phyloP scores from a whole-genome alignment of 2,888 invertebrate genomes.

The Rhagonycha fulva region DNA sequence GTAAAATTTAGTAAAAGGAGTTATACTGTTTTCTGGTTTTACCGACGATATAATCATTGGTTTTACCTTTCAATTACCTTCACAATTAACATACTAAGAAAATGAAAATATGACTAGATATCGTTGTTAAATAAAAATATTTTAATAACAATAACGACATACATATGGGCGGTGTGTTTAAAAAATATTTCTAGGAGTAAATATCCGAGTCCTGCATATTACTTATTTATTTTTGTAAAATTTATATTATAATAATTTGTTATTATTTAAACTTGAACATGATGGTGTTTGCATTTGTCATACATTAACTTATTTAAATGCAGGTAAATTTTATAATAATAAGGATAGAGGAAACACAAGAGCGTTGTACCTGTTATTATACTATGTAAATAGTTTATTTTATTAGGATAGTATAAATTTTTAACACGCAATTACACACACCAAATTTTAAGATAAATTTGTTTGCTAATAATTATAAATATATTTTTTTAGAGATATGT shows the following conservation, averaged over 20 bases:
- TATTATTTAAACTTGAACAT: neutral
- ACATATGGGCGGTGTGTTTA: neutral
- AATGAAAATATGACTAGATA: too few relatives aligned
- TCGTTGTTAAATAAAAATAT: too few relatives aligned
- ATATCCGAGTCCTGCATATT: neutral
- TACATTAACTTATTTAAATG: neutral
- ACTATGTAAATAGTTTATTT: constrained; percentile 15
- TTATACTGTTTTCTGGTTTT: too few relatives aligned
- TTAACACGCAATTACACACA: neutral
- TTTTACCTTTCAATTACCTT: too few relatives aligned
- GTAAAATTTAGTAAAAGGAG: too few relatives aligned
- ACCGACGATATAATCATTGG: too few relatives aligned
- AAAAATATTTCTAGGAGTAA: neutral
- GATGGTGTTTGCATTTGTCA: neutral
- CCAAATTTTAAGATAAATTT: constrained; percentile 10
- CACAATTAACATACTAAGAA: too few relatives aligned
- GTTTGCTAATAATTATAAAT: neutral
- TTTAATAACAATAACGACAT: too few relatives aligned
- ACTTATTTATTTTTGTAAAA: neutral
- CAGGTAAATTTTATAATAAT: neutral
- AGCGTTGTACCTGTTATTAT: constrained; percentile 21
- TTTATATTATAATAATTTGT: neutral
- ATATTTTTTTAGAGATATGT: neutral
- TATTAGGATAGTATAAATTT: constrained; percentile 14
- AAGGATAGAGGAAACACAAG: neutral